Percentiles rank a stretch among this genome's conserved stretches.
Conservation (phyloP, 2,888 invertebrate genomes). For the Homarus gammarus region DNA sequence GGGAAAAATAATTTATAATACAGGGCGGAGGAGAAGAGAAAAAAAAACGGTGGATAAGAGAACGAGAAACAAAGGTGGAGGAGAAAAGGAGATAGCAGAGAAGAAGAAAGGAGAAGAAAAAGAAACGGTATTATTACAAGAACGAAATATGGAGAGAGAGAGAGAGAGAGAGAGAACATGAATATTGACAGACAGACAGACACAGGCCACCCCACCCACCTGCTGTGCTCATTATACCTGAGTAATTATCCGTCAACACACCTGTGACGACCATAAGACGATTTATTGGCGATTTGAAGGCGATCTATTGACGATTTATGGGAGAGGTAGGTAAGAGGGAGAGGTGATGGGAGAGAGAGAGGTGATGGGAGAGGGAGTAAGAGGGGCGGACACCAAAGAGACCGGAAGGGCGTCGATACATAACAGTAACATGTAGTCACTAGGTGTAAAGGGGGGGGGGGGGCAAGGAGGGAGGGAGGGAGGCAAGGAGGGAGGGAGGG, state of each 20-base stretch:
- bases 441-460: not conserved
- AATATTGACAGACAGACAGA: too few relatives aligned
- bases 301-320: too few relatives aligned
- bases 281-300: too few relatives aligned
- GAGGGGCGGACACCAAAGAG: not conserved
- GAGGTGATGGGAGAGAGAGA: constrained; percentile 6
- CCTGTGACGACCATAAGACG: not conserved
- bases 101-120: not conserved
- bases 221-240: too few relatives aligned
- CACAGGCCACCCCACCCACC: too few relatives aligned
- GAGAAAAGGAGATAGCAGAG: too few relatives aligned
- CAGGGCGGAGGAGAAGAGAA: too few relatives aligned
- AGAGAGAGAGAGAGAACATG: constrained; percentile 11
- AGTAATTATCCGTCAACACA: not conserved
- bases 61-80: too few relatives aligned
- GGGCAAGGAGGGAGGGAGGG: not conserved
- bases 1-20: too few relatives aligned
- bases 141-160: not conserved
- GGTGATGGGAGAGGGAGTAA: constrained; percentile 4
- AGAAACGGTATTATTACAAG: not conserved
- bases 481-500: not conserved
- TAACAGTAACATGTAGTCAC: too few relatives aligned
- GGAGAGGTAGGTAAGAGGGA: not conserved
- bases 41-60: too few relatives aligned
- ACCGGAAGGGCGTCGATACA: constrained; percentile 3